phyloP scores from a whole-genome alignment of 2,113 vertebrate species.

The Dromas ardeola region DNA sequence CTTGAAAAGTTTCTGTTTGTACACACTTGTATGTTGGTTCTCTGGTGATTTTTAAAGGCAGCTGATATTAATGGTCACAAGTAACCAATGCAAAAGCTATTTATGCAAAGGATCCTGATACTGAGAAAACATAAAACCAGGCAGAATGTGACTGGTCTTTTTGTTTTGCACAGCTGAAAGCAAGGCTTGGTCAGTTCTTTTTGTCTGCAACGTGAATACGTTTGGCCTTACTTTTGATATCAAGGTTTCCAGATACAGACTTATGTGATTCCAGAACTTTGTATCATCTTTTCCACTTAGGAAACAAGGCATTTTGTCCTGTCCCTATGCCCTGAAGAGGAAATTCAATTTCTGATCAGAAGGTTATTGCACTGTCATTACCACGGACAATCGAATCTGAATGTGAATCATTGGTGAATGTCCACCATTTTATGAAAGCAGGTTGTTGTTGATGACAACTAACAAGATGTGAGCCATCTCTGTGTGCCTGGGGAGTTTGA shows the following conservation, averaged over 20 bases:
- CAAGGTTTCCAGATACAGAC: neutral
- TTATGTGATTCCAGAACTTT: neutral
- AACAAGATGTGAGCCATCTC: neutral
- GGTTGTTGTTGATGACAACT: neutral
- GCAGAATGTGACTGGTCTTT: neutral
- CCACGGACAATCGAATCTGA: neutral
- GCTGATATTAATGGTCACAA: neutral
- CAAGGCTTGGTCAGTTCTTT: neutral
- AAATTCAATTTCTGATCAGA: neutral
- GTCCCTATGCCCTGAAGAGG: neutral
- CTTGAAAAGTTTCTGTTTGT: neutral
- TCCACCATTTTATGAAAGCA: neutral
- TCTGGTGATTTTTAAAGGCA: neutral
- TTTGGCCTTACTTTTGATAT: neutral
- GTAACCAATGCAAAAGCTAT: neutral
- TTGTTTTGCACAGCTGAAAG: neutral
- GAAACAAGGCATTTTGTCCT: neutral
- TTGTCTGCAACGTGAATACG: fast-evolving
- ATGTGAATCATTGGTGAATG: neutral
- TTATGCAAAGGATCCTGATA: neutral
- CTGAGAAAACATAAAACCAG: neutral
- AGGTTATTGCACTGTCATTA: neutral
- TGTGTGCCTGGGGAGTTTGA: neutral
- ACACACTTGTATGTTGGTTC: neutral
- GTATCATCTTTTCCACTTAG: neutral